phyloP scores from a whole-genome alignment of 2,113 vertebrate genomes.

The Misgurnus anguillicaudatus region DNA sequence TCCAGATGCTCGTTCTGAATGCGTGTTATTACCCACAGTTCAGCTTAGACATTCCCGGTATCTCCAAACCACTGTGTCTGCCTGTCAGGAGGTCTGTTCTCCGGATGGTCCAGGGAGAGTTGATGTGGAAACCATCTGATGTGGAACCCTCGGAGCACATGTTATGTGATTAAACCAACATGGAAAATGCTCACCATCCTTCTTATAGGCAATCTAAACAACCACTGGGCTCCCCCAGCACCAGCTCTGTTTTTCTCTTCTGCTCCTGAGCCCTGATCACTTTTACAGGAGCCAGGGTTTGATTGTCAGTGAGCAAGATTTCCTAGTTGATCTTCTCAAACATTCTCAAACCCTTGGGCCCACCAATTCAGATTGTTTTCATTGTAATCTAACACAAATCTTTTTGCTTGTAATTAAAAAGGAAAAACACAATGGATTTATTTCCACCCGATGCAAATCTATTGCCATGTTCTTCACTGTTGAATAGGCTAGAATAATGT shows the following conservation, averaged over 20 bases:
- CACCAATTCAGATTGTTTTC: too few species aligned
- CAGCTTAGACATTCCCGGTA: constrained; percentile 16
- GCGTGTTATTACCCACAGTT: constrained; percentile 10
- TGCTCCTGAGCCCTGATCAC: constrained; percentile 1
- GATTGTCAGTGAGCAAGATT: not conserved
- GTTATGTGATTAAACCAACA: constrained; percentile 29
- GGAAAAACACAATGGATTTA: too few species aligned
- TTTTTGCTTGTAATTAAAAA: too few species aligned
- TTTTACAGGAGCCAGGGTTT: constrained; percentile 13
- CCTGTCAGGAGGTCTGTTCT: constrained; percentile 11
- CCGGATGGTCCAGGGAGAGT: constrained; percentile 9
- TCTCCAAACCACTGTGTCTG: constrained; percentile 22
- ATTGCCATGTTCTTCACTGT: too few species aligned
- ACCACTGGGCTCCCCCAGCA: not conserved
- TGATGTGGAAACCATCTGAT: constrained; percentile 54
- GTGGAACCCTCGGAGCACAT: constrained; percentile 33
- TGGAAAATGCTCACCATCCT: constrained; percentile 33
- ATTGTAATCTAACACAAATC: too few species aligned
- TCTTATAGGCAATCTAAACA: constrained; percentile 38
- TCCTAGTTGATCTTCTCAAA: not conserved
- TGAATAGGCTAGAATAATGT: too few species aligned
- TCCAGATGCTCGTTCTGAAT: constrained; percentile 5
- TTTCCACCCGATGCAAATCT: too few species aligned
- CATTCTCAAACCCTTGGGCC: not conserved
- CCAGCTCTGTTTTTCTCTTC: constrained; percentile 1